These are phyloP conservation scores for Bombylius major DNA, from an alignment of 2,888 invertebrate genomes.

Conservation along the genomic window DNA sequence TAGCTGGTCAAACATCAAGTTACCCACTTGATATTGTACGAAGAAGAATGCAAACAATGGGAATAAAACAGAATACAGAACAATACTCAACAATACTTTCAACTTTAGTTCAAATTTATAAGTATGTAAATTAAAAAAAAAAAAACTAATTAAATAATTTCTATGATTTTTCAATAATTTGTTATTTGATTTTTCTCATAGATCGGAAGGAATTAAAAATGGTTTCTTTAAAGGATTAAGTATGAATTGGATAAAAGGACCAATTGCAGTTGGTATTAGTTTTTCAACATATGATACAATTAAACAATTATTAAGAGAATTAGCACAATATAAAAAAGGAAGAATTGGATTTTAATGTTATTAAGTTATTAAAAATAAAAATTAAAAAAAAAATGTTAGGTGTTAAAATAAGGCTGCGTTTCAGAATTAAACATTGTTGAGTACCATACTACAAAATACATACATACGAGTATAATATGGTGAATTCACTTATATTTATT, in stretches of 20 bases:
- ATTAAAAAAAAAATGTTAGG: too few relatives aligned
- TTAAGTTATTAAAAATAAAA: too few relatives aligned
- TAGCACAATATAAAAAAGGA: constrained; percentile 30
- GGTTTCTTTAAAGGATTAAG: constrained; percentile 98
- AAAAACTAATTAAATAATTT: not conserved
- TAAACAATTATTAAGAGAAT: constrained; percentile 45
- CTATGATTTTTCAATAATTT: not conserved
- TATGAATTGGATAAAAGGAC: constrained; percentile 97
- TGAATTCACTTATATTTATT: too few relatives aligned
- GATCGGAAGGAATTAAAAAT: constrained; percentile 72
- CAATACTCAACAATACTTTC: constrained; percentile 50
- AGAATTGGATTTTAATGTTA: constrained; percentile 11
- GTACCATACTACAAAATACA: too few relatives aligned
- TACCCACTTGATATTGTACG: constrained; percentile 91
- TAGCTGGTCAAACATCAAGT: constrained; percentile 86
- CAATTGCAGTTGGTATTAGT: constrained; percentile 85
- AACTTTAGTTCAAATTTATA: constrained; percentile 57
- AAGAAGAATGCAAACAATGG: constrained; percentile 48
- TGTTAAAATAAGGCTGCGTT: too few relatives aligned
- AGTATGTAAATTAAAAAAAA: constrained; percentile 37
- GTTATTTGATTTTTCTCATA: constrained; percentile 34
- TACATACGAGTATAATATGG: too few relatives aligned
- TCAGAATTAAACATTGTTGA: too few relatives aligned
- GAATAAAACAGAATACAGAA: constrained; percentile 38
- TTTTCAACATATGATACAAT: constrained; percentile 88